Percentiles rank a stretch among this genome's conserved stretches.
Conservation (phyloP, 2,888 invertebrate genomes). For the Polylopha cassiicola region DNA sequence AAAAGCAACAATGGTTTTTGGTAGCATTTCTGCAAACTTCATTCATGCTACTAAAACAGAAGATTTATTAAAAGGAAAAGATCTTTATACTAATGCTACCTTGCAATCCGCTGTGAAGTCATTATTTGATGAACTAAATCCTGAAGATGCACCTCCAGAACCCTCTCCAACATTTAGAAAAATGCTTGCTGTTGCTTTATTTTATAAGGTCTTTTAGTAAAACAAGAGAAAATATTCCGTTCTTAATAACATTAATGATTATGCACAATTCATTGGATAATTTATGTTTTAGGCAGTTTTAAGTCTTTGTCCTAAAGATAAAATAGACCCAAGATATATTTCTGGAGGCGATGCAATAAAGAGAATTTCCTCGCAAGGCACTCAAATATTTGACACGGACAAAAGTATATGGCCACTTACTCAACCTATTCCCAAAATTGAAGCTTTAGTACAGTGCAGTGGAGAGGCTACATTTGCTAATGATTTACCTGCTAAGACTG, state of each 20-base stretch:
- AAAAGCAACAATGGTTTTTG: conserved; percentile 72
- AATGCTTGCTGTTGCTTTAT: conserved; percentile 77
- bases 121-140: conserved; percentile 42
- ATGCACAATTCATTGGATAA: neutral
- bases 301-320: conserved; percentile 56
- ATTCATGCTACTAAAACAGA: conserved; percentile 73
- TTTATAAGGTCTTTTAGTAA: conserved; percentile 78
- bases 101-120: conserved; percentile 50
- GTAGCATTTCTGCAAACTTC: conserved; percentile 68
- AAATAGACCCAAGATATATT: conserved; percentile 48
- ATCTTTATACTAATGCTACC: conserved; percentile 50
- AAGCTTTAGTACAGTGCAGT: conserved; percentile 57
- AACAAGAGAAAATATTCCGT: too few species aligned
- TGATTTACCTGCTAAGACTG: conserved; percentile 66
- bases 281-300: conserved; percentile 39
- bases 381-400: conserved; percentile 78
- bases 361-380: conserved; percentile 69
- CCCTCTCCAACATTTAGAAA: conserved; percentile 78
- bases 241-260: too few species aligned
- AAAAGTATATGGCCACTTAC: conserved; percentile 79
- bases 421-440: conserved; percentile 78
- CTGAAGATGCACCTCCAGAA: conserved; percentile 68
- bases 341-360: conserved; percentile 71
- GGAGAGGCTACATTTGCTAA: conserved; percentile 80
- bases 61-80: conserved; percentile 56